phyloP scores from a whole-genome alignment of 2,888 invertebrate species.

The Entomobrya proxima region DNA sequence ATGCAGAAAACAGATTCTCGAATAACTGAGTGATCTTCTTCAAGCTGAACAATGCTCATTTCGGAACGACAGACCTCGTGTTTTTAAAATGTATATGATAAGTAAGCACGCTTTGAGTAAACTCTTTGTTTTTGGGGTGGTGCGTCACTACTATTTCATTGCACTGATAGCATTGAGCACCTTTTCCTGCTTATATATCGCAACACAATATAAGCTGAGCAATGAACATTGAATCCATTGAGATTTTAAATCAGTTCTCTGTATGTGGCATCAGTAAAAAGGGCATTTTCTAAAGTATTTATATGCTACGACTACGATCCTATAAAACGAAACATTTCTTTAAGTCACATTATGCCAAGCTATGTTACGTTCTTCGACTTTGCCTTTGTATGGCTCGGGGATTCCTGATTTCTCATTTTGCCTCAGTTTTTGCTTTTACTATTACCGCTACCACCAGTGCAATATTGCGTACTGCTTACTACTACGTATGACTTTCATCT shows the following conservation, averaged over 20 bases:
- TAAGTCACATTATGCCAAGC: background rate
- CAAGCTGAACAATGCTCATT: background rate
- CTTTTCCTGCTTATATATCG: background rate
- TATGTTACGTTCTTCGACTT: background rate
- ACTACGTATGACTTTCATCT: background rate
- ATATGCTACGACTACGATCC: too few species aligned
- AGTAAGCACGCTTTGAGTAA: background rate
- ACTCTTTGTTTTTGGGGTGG: slow-evolving; percentile 6
- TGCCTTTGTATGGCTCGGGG: slow-evolving; percentile 1
- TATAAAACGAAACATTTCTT: background rate
- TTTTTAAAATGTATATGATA: background rate
- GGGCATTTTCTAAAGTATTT: background rate
- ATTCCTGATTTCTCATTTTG: slow-evolving; percentile 34
- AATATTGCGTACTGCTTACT: background rate
- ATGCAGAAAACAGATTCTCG: slow-evolving; percentile 17
- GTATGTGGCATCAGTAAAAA: background rate
- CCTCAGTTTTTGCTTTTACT: slow-evolving; percentile 20
- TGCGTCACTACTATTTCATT: background rate
- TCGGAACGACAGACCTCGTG: background rate
- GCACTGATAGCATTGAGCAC: background rate
- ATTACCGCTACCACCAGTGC: background rate
- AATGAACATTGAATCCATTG: too few species aligned
- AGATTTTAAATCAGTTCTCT: background rate
- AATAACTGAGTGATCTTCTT: slow-evolving; percentile 11
- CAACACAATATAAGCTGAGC: background rate